Evolutionary conservation across 2,797 vertebrate genomes (phyloP).

Genomic region (Pseudochaenichthys georgianus): DNA sequence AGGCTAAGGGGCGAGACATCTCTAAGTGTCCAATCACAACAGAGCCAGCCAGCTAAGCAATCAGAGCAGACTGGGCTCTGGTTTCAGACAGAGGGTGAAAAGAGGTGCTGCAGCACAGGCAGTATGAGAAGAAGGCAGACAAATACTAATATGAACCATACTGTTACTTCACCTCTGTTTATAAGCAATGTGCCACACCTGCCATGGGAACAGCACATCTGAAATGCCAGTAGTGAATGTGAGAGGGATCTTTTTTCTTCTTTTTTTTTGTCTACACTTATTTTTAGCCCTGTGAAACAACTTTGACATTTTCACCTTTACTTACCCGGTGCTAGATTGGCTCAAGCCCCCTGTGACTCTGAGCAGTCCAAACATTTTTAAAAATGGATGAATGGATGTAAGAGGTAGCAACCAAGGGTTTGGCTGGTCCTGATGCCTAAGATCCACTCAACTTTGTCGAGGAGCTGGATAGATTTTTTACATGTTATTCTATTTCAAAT

Average conservation of each 20-base stretch:
- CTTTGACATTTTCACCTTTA: background rate
- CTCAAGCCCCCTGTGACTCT: constrained; percentile 2
- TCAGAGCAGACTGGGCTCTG: too few species aligned
- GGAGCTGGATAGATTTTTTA: background rate
- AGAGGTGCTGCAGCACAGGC: too few species aligned
- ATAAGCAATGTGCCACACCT: background rate
- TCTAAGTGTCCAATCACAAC: too few species aligned
- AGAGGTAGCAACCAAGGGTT: background rate
- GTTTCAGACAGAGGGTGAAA: too few species aligned
- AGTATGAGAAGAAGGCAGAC: too few species aligned
- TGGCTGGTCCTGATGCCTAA: background rate
- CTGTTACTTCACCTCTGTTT: too few species aligned
- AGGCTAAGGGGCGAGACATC: too few species aligned
- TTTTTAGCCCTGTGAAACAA: background rate
- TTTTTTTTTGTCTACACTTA: too few species aligned
- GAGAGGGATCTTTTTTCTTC: background rate
- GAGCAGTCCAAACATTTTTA: background rate
- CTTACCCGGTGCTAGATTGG: background rate
- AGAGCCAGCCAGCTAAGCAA: too few species aligned
- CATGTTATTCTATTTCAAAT: background rate
- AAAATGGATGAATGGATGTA: constrained; percentile 16
- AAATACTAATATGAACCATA: too few species aligned
- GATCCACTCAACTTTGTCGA: background rate
- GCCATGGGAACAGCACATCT: background rate
- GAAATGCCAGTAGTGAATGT: background rate